These are phyloP conservation scores for Pantala flavescens DNA, from an alignment of 1,140 invertebrate genomes.

Conservation along the genomic window DNA sequence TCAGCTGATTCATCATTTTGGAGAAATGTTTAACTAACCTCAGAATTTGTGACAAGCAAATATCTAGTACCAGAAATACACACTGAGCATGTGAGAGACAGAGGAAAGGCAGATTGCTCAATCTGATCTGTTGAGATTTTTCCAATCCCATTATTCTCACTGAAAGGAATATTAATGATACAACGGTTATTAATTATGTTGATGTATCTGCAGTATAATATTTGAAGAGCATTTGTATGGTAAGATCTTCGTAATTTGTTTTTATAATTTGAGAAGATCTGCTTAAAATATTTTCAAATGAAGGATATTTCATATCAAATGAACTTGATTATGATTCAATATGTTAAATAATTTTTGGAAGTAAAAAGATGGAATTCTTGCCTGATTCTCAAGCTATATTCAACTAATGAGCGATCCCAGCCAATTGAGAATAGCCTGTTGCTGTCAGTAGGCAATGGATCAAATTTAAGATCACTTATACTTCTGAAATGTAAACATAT, in stretches of 20 bases:
- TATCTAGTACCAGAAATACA: slow-evolving; percentile 24
- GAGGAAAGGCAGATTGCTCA: slow-evolving; percentile 49
- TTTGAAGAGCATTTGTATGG: too few relatives aligned
- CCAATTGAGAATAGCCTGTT: slow-evolving; percentile 46
- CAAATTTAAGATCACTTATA: slow-evolving; percentile 14
- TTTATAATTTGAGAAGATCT: too few relatives aligned
- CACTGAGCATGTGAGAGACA: slow-evolving; percentile 38
- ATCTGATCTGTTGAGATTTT: slow-evolving; percentile 39
- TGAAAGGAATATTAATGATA: slow-evolving; percentile 14
- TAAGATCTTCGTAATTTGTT: too few relatives aligned
- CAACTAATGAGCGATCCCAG: slow-evolving; percentile 49
- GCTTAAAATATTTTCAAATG: too few relatives aligned
- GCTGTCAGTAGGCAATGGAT: slow-evolving; percentile 23
- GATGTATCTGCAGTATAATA: too few relatives aligned
- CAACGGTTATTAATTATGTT: not conserved
- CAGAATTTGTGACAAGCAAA: slow-evolving; percentile 38
- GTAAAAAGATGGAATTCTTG: slow-evolving; percentile 23
- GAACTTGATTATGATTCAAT: too few relatives aligned
- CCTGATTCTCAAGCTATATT: slow-evolving; percentile 53
- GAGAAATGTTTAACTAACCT: slow-evolving; percentile 30
- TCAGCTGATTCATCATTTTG: too few relatives aligned
- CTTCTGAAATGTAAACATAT: not conserved
- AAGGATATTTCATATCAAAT: too few relatives aligned
- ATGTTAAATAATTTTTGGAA: too few relatives aligned
- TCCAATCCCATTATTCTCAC: slow-evolving; percentile 34